Conservation (phyloP, 2,888 invertebrate genomes). For the Patella ulyssiponensis region DNA sequence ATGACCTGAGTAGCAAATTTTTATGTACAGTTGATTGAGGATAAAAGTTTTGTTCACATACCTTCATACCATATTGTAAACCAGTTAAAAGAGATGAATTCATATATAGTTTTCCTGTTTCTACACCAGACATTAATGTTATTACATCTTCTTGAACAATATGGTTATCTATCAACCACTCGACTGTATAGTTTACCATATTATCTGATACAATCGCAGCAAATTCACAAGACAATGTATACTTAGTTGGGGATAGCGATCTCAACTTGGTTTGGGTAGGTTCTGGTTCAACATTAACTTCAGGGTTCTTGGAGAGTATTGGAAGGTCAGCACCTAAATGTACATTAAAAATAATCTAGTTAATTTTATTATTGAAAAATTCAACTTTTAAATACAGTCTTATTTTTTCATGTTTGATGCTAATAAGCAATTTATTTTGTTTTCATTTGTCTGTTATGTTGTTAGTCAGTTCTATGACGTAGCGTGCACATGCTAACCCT, state of each 20-base stretch:
- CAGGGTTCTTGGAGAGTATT: constrained; percentile 39
- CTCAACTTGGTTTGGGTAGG: not conserved
- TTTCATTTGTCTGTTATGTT: too few species aligned
- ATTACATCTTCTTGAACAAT: constrained; percentile 27
- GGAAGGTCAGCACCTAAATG: constrained; percentile 35
- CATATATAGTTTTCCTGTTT: constrained; percentile 29
- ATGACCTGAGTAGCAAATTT: too few species aligned
- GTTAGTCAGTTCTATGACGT: too few species aligned
- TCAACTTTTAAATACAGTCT: too few species aligned
- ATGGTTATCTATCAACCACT: constrained; percentile 39
- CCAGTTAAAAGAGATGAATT: constrained; percentile 32
- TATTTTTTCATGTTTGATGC: too few species aligned
- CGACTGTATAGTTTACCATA: constrained; percentile 31
- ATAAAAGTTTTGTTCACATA: too few species aligned
- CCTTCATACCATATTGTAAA: constrained; percentile 44
- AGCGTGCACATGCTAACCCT: too few species aligned
- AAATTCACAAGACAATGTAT: constrained; percentile 42
- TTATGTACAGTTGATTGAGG: too few species aligned
- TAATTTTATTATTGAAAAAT: too few species aligned
- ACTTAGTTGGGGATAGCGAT: not conserved
- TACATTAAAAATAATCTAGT: not conserved
- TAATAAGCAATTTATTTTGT: too few species aligned
- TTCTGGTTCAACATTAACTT: constrained; percentile 29
- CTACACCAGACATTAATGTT: constrained; percentile 13
- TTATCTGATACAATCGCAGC: constrained; percentile 15